These are phyloP conservation scores for Aradophagus sp. DNA, from an alignment of 1,140 invertebrate species.

Conservation along the genomic window DNA sequence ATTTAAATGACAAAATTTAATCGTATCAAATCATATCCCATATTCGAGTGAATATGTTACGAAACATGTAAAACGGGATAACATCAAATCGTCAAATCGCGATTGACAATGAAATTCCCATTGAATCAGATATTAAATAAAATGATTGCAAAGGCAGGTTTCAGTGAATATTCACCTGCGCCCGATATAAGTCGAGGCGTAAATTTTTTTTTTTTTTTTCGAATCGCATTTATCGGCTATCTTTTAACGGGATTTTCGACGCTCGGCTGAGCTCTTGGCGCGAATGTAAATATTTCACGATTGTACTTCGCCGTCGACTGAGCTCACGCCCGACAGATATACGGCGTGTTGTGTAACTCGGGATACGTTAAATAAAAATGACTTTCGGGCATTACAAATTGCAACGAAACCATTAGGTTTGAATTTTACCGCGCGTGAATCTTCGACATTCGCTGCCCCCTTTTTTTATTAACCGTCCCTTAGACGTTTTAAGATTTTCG, in stretches of 20 bases:
- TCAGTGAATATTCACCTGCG: conserved; percentile 27
- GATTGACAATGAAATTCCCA: conserved; percentile 18
- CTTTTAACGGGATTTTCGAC: conserved; percentile 42
- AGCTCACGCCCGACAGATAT: neutral
- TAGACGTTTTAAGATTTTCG: too few relatives aligned
- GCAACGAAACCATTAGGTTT: too few relatives aligned
- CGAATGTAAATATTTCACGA: conserved; percentile 29
- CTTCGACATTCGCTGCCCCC: too few relatives aligned
- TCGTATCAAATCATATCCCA: too few relatives aligned
- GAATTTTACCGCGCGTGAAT: too few relatives aligned
- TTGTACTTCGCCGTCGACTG: neutral
- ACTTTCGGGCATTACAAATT: too few relatives aligned
- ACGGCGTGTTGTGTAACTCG: conserved; percentile 9
- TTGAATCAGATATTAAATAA: conserved; percentile 21
- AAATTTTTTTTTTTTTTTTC: conserved; percentile 10
- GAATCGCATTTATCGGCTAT: conserved; percentile 35
- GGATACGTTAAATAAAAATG: conserved; percentile 38
- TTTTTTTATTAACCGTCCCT: too few relatives aligned
- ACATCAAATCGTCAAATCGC: neutral
- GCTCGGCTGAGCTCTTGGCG: conserved; percentile 27
- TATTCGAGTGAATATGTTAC: too few relatives aligned
- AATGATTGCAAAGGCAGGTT: conserved; percentile 3
- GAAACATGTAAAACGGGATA: too few relatives aligned
- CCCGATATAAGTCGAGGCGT: conserved; percentile 21
- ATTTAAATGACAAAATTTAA: too few relatives aligned